These are phyloP conservation scores for Nannoperca australis DNA, from an alignment of 2,797 vertebrate genomes.

Conservation along the genomic window DNA sequence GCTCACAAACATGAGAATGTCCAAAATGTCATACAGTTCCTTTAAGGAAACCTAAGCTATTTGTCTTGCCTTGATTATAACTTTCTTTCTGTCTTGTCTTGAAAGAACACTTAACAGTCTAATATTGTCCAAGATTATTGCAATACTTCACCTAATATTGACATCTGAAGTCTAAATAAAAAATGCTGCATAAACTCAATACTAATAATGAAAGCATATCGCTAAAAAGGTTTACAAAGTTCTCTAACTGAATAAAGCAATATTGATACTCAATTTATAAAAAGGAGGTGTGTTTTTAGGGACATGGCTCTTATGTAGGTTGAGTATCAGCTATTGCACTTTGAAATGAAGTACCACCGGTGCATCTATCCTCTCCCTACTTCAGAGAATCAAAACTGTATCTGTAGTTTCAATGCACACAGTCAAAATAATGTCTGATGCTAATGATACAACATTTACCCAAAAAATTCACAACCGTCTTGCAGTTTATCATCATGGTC, in stretches of 20 bases:
- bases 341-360: background rate
- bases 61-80: background rate
- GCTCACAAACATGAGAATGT: background rate
- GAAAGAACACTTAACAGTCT: background rate
- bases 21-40: background rate
- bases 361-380: background rate
- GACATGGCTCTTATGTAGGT: background rate
- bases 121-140: background rate
- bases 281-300: background rate
- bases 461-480: background rate
- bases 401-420: background rate
- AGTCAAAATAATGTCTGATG: background rate
- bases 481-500: background rate
- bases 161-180: background rate
- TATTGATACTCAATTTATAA: background rate
- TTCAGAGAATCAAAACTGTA: background rate
- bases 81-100: slow-evolving; percentile 6
- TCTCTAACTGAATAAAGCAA: background rate
- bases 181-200: background rate
- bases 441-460: background rate
- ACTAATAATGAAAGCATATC: background rate
- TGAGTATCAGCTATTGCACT: background rate
- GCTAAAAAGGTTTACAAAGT: background rate
- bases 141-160: background rate
- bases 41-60: background rate